These are phyloP conservation scores for Tipula vernalis DNA, from an alignment of 2,888 invertebrate species.

Conservation along the genomic window DNA sequence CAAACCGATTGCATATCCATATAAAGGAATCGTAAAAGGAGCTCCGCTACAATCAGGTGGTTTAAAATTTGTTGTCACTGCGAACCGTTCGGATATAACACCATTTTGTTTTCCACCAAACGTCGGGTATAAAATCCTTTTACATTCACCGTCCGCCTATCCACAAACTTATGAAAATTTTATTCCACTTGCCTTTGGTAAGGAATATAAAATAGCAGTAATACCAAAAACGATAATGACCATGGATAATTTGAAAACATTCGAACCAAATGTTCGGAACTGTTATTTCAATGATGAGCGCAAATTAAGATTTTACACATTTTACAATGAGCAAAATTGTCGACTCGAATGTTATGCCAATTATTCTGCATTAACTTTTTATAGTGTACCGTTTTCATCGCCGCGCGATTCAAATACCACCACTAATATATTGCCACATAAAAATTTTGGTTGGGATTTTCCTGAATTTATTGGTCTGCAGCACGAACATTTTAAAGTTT, in stretches of 20 bases:
- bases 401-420: neutral
- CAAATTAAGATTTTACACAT: too few relatives aligned
- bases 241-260: conserved; percentile 48
- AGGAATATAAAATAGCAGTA: neutral
- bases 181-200: neutral
- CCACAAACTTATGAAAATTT: neutral
- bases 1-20: neutral
- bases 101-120: neutral
- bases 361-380: conserved; percentile 47
- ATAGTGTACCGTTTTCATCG: neutral
- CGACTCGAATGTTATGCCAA: conserved; percentile 58
- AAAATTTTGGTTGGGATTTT: neutral
- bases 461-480: neutral
- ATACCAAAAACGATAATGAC: conserved; percentile 63
- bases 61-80: conserved; percentile 20
- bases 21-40: neutral
- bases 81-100: neutral
- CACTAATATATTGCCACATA: neutral
- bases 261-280: conserved; percentile 44
- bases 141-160: neutral
- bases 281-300: conserved; percentile 40
- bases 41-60: conserved; percentile 6
- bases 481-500: neutral
- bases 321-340: conserved; percentile 22
- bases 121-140: neutral